Percentiles rank a stretch among this genome's conserved stretches.
Conservation (phyloP, 2,888 invertebrate species). For the Osmoderma eremita region DNA sequence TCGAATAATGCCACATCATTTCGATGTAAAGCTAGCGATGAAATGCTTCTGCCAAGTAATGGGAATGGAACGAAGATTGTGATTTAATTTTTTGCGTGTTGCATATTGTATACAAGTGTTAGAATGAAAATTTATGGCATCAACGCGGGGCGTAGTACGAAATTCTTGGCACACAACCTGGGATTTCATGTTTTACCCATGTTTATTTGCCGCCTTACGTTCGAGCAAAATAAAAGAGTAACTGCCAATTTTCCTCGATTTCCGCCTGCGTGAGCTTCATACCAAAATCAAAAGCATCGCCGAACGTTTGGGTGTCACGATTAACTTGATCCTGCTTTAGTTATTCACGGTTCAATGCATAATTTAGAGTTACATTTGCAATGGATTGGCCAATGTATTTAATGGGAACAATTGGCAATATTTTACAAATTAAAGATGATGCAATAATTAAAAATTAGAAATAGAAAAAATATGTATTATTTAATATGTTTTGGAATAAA, state of each 20-base stretch:
- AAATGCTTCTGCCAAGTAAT: conserved; percentile 28
- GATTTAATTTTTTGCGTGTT: conserved; percentile 31
- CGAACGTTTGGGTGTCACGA: neutral
- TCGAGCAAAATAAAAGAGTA: conserved; percentile 24
- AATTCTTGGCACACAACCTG: conserved; percentile 34
- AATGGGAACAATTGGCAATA: too few relatives aligned
- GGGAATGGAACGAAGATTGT: conserved; percentile 29
- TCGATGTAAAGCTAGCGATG: conserved; percentile 5
- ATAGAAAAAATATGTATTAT: too few relatives aligned
- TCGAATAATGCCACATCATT: conserved; percentile 2
- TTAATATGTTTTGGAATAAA: too few relatives aligned
- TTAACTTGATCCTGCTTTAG: neutral
- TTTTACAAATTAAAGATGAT: too few relatives aligned
- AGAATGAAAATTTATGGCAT: conserved; percentile 37
- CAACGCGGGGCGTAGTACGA: conserved; percentile 32
- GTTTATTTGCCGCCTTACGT: conserved; percentile 19
- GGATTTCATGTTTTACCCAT: conserved; percentile 24
- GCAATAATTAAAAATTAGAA: too few relatives aligned
- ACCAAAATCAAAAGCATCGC: neutral
- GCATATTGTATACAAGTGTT: conserved; percentile 34
- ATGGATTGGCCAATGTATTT: neutral
- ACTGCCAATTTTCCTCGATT: conserved; percentile 28
- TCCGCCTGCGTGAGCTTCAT: conserved; percentile 14
- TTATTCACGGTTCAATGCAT: neutral
- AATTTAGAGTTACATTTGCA: neutral